Evolutionary conservation across 1,140 invertebrate species (phyloP).

Genomic region (Drosophila nigromelanica): DNA sequence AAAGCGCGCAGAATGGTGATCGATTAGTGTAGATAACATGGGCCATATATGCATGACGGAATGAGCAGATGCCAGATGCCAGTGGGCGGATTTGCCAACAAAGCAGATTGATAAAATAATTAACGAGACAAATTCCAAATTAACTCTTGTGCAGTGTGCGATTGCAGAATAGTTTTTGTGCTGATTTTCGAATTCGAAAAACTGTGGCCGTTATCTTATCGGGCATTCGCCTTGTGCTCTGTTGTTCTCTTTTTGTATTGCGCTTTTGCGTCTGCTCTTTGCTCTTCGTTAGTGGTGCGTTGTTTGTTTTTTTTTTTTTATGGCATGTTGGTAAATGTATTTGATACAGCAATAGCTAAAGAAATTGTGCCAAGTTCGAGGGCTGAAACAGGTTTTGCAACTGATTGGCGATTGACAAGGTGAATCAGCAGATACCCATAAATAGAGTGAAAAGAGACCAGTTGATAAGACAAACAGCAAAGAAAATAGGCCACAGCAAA

Average conservation of each 20-base stretch:
- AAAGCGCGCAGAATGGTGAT: not conserved
- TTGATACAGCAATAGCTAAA: conserved; percentile 29
- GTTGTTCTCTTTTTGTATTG: conserved; percentile 21
- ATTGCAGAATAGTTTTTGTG: conserved; percentile 6
- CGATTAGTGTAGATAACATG: conserved; percentile 15
- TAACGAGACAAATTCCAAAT: not conserved
- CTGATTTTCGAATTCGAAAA: conserved; percentile 43
- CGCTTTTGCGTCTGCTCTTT: conserved; percentile 1
- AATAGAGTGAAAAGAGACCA: not conserved
- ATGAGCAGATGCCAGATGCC: not conserved
- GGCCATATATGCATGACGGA: not conserved
- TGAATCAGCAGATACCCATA: conserved; percentile 51
- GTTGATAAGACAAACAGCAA: conserved; percentile 62
- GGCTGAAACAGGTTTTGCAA: conserved; percentile 59
- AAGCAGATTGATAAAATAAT: conserved; percentile 12
- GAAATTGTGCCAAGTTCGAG: conserved; percentile 64
- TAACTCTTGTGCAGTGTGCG: not conserved
- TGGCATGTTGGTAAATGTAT: conserved; percentile 31
- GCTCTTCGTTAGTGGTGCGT: not conserved
- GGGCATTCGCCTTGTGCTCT: conserved; percentile 51
- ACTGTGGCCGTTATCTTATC: conserved; percentile 66
- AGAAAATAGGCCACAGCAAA: conserved; percentile 68
- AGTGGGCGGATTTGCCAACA: conserved; percentile 6
- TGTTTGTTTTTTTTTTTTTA: conserved; percentile 10
- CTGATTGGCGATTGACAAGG: conserved; percentile 24